Percentiles rank a stretch among this genome's conserved stretches.
Conservation (phyloP, 2,113 vertebrate species). For the Pholis gunnellus region DNA sequence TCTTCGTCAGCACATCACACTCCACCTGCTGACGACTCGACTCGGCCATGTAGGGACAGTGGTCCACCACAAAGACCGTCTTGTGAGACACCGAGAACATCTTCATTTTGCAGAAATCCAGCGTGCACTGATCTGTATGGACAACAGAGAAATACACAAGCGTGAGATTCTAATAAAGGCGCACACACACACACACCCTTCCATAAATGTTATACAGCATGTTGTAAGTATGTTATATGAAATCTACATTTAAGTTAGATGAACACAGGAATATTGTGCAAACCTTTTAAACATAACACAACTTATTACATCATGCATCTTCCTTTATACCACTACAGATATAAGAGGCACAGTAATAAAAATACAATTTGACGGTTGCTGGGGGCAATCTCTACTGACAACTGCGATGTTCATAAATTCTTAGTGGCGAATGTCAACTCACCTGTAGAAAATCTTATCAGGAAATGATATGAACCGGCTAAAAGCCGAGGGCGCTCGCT, state of each 20-base stretch:
- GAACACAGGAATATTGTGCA: neutral
- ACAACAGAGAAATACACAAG: neutral
- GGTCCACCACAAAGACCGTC: constrained; percentile 98
- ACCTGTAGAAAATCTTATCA: constrained; percentile 17
- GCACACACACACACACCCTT: no score
- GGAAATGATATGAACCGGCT: constrained; percentile 13
- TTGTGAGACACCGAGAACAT: constrained; percentile 97
- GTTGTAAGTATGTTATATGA: neutral
- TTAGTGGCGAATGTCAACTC: constrained; percentile 12
- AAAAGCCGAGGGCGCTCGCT: neutral
- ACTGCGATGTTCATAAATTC: neutral
- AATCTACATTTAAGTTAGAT: neutral
- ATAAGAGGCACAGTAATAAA: neutral
- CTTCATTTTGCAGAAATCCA: constrained; percentile 86
- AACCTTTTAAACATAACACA: neutral
- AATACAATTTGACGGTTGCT: neutral
- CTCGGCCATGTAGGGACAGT: constrained; percentile 98
- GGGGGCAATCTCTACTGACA: neutral
- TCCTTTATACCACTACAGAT: no score
- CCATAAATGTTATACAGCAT: neutral
- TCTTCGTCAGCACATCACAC: constrained; percentile 98
- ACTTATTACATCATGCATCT: neutral
- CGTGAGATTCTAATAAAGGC: neutral
- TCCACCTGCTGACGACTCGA: constrained; percentile 97
- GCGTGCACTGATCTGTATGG: neutral